These are phyloP conservation scores for Beaufortia kweichowensis DNA, from an alignment of 2,113 vertebrate species.

Conservation along the genomic window DNA sequence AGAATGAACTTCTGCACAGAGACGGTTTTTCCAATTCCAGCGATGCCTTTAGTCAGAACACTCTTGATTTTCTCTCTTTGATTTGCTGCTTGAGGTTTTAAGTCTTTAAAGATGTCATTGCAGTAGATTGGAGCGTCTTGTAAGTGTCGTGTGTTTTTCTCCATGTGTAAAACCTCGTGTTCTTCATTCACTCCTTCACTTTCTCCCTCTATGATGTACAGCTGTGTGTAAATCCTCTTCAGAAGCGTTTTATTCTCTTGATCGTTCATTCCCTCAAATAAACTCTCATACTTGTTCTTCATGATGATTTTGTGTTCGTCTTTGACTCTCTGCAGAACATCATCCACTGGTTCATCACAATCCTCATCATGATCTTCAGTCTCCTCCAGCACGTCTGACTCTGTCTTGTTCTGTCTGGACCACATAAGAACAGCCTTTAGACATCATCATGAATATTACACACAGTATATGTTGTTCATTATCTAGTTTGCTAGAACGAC, in stretches of 20 bases:
- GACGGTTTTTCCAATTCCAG: no score
- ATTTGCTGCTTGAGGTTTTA: neutral
- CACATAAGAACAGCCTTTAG: neutral
- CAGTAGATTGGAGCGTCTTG: conserved; percentile 8
- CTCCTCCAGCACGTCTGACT: neutral
- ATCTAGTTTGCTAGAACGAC: no score
- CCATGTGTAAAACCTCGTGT: conserved; percentile 16
- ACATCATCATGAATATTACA: no score
- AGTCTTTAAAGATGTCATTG: conserved; percentile 23
- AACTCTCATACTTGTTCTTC: neutral
- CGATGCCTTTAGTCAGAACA: no score
- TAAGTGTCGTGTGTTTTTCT: conserved; percentile 1
- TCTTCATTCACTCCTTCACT: conserved; percentile 5
- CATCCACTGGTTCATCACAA: neutral
- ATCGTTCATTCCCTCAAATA: neutral
- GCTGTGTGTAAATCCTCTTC: neutral
- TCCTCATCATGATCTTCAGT: neutral
- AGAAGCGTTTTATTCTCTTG: neutral
- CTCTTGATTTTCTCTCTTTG: neutral
- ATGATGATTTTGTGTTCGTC: neutral
- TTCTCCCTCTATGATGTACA: neutral
- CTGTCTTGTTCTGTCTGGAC: no score
- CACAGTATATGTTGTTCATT: no score
- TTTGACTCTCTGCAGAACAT: neutral
- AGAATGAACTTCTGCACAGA: no score